Evolutionary conservation across 1,140 invertebrate genomes (phyloP).

Genomic region (Bactericera cockerelli): DNA sequence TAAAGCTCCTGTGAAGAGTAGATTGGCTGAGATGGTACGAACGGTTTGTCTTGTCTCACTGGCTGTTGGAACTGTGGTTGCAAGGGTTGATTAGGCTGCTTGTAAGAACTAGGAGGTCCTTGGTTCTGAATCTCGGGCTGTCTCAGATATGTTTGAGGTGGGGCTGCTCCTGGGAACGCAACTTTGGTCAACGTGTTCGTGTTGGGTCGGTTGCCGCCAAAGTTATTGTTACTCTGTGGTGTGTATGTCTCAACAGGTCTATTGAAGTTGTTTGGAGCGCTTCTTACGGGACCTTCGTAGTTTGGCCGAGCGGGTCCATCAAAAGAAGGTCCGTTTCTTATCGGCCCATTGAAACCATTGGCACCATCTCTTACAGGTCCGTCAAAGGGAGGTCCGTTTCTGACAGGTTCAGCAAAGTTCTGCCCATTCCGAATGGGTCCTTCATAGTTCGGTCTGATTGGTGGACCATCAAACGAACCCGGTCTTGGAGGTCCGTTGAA

Average conservation of each 20-base stretch:
- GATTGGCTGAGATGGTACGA: background rate
- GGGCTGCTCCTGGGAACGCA: background rate
- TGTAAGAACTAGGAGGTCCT: background rate
- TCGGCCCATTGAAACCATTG: background rate
- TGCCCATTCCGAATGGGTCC: background rate
- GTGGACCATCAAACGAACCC: too few species aligned
- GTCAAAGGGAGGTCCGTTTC: background rate
- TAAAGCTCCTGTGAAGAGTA: background rate
- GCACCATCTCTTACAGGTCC: background rate
- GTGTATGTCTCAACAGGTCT: background rate
- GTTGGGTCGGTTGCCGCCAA: too few species aligned
- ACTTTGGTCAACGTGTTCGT: background rate
- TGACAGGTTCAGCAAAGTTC: background rate
- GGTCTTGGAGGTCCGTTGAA: too few species aligned
- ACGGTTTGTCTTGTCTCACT: constrained; percentile 1
- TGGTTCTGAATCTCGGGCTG: background rate
- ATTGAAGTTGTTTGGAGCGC: background rate
- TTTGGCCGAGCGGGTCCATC: background rate
- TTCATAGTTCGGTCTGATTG: too few species aligned
- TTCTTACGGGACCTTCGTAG: background rate
- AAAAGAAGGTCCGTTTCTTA: background rate
- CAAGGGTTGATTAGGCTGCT: background rate
- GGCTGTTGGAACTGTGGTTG: constrained; percentile 8
- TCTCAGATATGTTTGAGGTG: background rate
- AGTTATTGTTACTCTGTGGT: too few species aligned